Percentiles rank a stretch among this genome's conserved stretches.
phyloP scores from a whole-genome alignment of 30 jellyfish, hydroid and myxozoan species.

The Hydractinia symbiolongicarpus region DNA sequence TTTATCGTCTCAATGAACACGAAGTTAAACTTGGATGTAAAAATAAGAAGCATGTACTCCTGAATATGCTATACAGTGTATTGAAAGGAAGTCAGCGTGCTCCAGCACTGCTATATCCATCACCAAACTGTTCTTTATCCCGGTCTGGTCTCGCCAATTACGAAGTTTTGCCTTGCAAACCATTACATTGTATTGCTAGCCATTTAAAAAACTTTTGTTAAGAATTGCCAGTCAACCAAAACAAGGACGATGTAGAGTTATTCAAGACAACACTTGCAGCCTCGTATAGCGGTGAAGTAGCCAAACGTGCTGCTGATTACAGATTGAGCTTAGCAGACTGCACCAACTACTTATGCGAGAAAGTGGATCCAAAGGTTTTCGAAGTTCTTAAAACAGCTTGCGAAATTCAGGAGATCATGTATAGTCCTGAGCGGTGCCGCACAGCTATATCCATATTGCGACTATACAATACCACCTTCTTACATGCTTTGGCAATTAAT shows the following conservation, averaged over 20 bases:
- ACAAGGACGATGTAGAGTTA: not conserved
- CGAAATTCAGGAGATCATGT: constrained; percentile 21
- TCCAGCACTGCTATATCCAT: constrained; percentile 25
- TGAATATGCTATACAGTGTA: not conserved
- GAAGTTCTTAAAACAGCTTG: constrained; percentile 3
- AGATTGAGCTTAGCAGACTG: not conserved
- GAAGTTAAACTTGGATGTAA: too few species aligned
- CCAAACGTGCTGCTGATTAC: constrained; percentile 19
- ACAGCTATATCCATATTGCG: constrained; percentile 10
- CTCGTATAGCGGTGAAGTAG: not conserved
- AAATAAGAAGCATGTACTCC: not conserved
- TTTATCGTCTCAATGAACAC: too few species aligned
- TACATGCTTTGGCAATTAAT: constrained; percentile 4
- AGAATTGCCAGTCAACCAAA: constrained; percentile 27
- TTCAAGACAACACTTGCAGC: not conserved
- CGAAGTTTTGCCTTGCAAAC: constrained; percentile 34
- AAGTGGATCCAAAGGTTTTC: constrained; percentile 1
- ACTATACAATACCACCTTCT: constrained; percentile 18
- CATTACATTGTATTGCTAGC: constrained; percentile 19
- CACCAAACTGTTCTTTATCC: not conserved
- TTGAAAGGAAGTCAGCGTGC: constrained; percentile 22
- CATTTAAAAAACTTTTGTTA: constrained; percentile 20
- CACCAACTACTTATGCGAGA: not conserved
- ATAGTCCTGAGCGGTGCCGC: not conserved
- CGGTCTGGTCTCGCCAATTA: not conserved